Conservation (phyloP, 2,888 invertebrate genomes). For the Coremacera marginata region DNA sequence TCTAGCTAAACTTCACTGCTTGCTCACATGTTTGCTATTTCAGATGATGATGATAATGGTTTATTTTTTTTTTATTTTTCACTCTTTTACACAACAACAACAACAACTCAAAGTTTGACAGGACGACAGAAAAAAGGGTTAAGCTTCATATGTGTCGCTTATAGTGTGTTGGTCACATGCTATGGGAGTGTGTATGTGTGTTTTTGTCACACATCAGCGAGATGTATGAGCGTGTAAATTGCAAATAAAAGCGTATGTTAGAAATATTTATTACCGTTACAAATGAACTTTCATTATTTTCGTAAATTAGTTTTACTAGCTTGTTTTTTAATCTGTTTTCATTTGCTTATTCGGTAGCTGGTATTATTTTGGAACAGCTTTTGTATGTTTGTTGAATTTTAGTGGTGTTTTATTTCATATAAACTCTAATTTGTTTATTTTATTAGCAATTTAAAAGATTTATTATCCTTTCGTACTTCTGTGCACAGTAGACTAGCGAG, state of each 20-base stretch:
- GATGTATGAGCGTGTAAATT: slow-evolving; percentile 37
- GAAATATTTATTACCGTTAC: slow-evolving; percentile 67
- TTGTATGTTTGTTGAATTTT: background rate
- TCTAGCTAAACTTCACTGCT: background rate
- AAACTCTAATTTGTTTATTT: slow-evolving; percentile 11
- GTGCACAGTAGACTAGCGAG: no score
- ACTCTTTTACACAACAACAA: background rate
- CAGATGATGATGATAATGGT: background rate
- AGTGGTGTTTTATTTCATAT: background rate
- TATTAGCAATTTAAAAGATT: slow-evolving; percentile 24
- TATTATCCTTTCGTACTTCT: background rate
- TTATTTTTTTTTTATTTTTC: background rate
- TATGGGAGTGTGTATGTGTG: slow-evolving; percentile 2
- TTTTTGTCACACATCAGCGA: slow-evolving; percentile 17
- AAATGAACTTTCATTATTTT: slow-evolving; percentile 53
- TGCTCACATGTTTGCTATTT: background rate
- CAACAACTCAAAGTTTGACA: background rate
- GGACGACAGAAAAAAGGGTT: background rate
- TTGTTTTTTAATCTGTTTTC: background rate
- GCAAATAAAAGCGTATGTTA: slow-evolving; percentile 51
- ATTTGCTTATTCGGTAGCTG: background rate
- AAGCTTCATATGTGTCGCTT: slow-evolving; percentile 21
- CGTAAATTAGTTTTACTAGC: slow-evolving; percentile 19
- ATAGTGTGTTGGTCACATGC: background rate
- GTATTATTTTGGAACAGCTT: background rate